Evolutionary conservation across 2,888 invertebrate genomes (phyloP).

Genomic region (Tipula lateralis): DNA sequence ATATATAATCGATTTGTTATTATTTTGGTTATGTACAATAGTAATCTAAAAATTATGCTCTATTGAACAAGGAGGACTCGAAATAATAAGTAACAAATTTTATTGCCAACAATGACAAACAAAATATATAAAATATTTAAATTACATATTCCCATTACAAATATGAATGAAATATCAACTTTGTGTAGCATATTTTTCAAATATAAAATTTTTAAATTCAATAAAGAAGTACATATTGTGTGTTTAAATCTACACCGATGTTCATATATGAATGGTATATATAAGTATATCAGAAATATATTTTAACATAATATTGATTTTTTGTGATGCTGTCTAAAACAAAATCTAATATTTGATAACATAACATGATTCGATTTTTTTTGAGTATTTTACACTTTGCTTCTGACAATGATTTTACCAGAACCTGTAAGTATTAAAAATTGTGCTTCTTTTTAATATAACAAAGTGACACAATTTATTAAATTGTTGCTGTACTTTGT

Average conservation of each 20-base stretch:
- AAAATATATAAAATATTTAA: background rate
- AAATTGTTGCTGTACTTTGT: too few relatives aligned
- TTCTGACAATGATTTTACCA: background rate
- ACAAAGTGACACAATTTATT: too few relatives aligned
- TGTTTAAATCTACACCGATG: background rate
- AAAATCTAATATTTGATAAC: background rate
- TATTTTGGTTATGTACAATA: background rate
- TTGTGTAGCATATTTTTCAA: background rate
- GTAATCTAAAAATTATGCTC: background rate
- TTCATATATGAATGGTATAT: background rate
- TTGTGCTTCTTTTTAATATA: too few relatives aligned
- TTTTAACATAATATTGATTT: background rate
- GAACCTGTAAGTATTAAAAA: too few relatives aligned
- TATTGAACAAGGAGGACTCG: background rate
- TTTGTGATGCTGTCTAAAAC: background rate
- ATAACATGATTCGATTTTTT: background rate
- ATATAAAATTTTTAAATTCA: background rate
- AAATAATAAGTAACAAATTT: background rate
- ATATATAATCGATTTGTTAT: too few relatives aligned
- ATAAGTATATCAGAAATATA: background rate
- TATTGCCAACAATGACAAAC: background rate
- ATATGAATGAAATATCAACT: background rate
- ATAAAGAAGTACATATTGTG: background rate
- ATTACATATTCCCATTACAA: background rate
- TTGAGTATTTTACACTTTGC: background rate